Evolutionary conservation across 2,113 vertebrate genomes (phyloP).

Genomic region (Heloderma charlesbogerti): DNA sequence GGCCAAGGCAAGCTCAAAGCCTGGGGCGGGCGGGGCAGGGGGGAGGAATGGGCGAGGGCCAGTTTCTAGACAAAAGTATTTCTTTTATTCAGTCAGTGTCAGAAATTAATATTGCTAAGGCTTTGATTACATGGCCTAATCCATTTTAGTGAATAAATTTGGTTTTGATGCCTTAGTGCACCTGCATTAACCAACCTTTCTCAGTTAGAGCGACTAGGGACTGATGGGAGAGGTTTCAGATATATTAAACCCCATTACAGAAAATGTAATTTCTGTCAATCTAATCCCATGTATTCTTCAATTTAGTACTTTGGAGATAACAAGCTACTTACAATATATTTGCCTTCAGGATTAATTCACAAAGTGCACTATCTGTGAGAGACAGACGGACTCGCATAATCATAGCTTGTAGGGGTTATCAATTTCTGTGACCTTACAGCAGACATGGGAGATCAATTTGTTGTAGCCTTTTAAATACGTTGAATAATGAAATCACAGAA

Average conservation of each 20-base stretch:
- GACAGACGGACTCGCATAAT: conserved; percentile 82
- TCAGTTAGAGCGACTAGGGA: conserved; percentile 71
- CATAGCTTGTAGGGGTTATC: conserved; percentile 91
- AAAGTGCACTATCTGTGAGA: conserved; percentile 83
- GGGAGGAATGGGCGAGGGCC: conserved; percentile 67
- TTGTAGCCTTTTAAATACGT: conserved; percentile 77
- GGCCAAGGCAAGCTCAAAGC: conserved; percentile 63
- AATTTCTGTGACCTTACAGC: conserved; percentile 86
- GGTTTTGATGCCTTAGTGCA: conserved; percentile 80
- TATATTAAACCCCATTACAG: conserved; percentile 92
- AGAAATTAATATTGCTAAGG: conserved; percentile 84
- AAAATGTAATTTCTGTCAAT: conserved; percentile 94
- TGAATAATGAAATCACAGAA: conserved; percentile 65
- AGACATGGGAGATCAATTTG: conserved; percentile 86
- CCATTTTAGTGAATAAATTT: conserved; percentile 86
- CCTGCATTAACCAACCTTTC: conserved; percentile 80
- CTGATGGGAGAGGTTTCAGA: conserved; percentile 84
- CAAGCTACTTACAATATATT: conserved; percentile 90
- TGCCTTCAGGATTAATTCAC: conserved; percentile 93
- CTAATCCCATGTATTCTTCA: conserved; percentile 94
- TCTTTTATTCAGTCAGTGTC: conserved; percentile 77
- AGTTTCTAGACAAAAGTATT: conserved; percentile 78
- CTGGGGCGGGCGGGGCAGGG: conserved; percentile 49
- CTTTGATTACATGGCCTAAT: conserved; percentile 87
- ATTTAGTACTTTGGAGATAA: conserved; percentile 91